phyloP scores from a whole-genome alignment of 2,797 vertebrate species.

The Neosalanx taihuensis region DNA sequence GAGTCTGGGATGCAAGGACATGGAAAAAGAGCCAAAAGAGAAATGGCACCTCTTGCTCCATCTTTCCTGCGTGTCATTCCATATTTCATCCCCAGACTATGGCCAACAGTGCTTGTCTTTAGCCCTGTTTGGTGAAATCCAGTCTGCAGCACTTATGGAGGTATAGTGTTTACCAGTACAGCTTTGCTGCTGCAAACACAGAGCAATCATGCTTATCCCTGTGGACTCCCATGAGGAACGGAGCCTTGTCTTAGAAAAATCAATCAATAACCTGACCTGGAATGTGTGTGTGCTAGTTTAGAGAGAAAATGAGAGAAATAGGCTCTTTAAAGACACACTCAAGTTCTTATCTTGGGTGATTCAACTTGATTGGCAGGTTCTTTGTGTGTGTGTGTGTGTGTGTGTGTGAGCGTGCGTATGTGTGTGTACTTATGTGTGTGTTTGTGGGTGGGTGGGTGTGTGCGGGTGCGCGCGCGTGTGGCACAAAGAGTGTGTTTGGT shows the following conservation, averaged over 20 bases:
- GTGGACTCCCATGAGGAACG: constrained; percentile 48
- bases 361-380: constrained; percentile 27
- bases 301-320: constrained; percentile 30
- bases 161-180: constrained; percentile 24
- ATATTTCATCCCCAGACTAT: too few species aligned
- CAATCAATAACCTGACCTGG: constrained; percentile 44
- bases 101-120: too few species aligned
- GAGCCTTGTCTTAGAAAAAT: constrained; percentile 47
- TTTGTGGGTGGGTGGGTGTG: constrained; percentile 8
- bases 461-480: constrained; percentile 7
- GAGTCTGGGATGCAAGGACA: not conserved
- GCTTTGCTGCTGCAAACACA: constrained; percentile 31
- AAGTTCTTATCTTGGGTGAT: constrained; percentile 43
- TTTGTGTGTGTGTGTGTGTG: not conserved
- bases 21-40: too few species aligned
- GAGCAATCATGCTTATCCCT: constrained; percentile 53
- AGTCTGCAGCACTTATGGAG: constrained; percentile 14
- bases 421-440: constrained; percentile 13
- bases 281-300: constrained; percentile 21
- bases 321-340: constrained; percentile 36
- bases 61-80: too few species aligned
- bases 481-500: constrained; percentile 28
- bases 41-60: too few species aligned
- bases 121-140: constrained; percentile 1
- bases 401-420: constrained; percentile 19